These are phyloP conservation scores for Hozukius guyotensis DNA, from an alignment of 2,797 vertebrate genomes.

Conservation along the genomic window DNA sequence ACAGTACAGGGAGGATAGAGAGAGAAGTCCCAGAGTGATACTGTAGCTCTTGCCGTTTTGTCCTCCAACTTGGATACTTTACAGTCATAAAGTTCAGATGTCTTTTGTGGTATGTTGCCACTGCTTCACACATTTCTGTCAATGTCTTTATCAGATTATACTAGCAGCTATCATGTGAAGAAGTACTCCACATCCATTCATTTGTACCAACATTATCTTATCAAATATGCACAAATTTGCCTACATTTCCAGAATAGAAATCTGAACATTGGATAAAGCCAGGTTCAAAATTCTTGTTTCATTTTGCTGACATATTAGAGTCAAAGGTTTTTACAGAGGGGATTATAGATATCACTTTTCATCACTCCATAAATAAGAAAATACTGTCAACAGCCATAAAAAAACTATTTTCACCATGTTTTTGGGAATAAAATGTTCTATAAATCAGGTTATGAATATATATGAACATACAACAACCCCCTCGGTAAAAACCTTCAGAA, in stretches of 20 bases:
- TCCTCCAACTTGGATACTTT: background rate
- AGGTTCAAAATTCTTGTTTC: background rate
- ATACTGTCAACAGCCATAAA: background rate
- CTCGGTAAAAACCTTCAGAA: background rate
- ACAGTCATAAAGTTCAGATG: background rate
- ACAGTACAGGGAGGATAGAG: background rate
- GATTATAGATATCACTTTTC: background rate
- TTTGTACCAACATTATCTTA: background rate
- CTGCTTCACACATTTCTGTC: background rate
- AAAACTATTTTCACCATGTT: background rate
- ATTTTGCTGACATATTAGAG: background rate
- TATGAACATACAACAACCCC: background rate
- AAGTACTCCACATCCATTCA: background rate
- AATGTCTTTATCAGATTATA: background rate
- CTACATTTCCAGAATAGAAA: background rate
- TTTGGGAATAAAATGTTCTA: background rate
- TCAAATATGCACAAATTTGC: background rate
- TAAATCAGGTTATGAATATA: background rate
- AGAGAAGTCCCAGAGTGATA: background rate
- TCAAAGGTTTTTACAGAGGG: background rate
- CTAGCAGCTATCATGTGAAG: background rate
- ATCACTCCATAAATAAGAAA: background rate
- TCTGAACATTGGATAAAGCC: background rate
- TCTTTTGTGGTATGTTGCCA: background rate
- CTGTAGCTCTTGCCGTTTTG: background rate